Percentiles rank a stretch among this genome's conserved stretches.
phyloP scores from a whole-genome alignment of 2,113 vertebrate genomes.

The Mobula birostris region DNA sequence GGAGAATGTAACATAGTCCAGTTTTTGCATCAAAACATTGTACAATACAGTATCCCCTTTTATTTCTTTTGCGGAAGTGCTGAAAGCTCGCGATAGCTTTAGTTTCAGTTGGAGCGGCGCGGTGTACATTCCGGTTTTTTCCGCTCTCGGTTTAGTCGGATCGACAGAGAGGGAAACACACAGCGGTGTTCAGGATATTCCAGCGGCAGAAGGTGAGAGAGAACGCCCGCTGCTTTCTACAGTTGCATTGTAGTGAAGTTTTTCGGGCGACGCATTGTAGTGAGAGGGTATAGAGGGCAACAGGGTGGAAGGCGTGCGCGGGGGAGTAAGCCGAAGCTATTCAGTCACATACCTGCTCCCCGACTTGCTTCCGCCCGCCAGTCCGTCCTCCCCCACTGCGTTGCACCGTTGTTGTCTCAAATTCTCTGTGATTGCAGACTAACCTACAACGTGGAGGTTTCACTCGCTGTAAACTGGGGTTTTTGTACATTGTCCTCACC shows the following conservation, averaged over 20 bases:
- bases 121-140: background rate
- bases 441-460: background rate
- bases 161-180: background rate
- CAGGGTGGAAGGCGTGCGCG: no score
- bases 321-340: background rate
- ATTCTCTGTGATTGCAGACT: background rate
- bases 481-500: no score
- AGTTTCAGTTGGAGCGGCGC: background rate
- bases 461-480: no score
- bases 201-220: background rate
- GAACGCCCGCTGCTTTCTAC: background rate
- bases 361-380: background rate
- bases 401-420: background rate
- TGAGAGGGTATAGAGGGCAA: background rate
- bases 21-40: background rate
- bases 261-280: background rate
- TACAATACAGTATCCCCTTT: background rate
- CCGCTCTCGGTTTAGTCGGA: background rate
- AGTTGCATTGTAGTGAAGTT: background rate
- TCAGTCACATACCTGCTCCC: background rate
- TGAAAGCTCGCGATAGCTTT: slow-evolving; percentile 21
- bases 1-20: background rate
- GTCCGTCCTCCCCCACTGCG: background rate
- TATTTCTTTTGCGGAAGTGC: background rate
- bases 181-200: background rate